Evolutionary conservation across 37 sponge, comb jelly and placozoan species (phyloP).

Genomic region (Amphimedon queenslandica): DNA sequence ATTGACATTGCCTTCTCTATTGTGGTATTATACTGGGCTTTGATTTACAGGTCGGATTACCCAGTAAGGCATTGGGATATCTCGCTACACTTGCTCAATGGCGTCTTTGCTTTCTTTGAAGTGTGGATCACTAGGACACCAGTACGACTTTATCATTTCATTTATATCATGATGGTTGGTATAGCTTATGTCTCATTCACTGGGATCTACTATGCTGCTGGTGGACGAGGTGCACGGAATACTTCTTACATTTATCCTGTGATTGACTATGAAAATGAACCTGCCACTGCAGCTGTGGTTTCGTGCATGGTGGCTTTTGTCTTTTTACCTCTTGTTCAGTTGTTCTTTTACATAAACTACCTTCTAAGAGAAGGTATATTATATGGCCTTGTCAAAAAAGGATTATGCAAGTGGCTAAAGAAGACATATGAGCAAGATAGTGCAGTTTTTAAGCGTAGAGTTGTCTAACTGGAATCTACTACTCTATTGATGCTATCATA

Average conservation of each 20-base stretch:
- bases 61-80: too few relatives aligned
- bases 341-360: slow-evolving; percentile 12
- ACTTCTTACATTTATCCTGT: slow-evolving; percentile 35
- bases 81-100: slow-evolving; percentile 46
- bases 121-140: slow-evolving; percentile 30
- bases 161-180: slow-evolving; percentile 19
- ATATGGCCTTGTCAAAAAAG: too few relatives aligned
- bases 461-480: too few relatives aligned
- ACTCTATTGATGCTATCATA: too few relatives aligned
- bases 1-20: slow-evolving; percentile 17
- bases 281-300: slow-evolving; percentile 29
- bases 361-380: not conserved
- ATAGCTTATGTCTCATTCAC: slow-evolving; percentile 37
- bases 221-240: too few relatives aligned
- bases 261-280: slow-evolving; percentile 39
- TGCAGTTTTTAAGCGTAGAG: too few relatives aligned
- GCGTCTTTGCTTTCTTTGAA: slow-evolving; percentile 33
- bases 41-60: slow-evolving; percentile 33
- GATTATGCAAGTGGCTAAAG: too few relatives aligned
- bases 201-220: slow-evolving; percentile 39
- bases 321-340: slow-evolving; percentile 17
- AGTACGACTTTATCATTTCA: slow-evolving; percentile 26
- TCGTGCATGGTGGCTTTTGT: slow-evolving; percentile 11
- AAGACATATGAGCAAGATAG: too few relatives aligned
- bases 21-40: slow-evolving; percentile 46